Base-by-base conservation (phyloP, 2,888 invertebrate species). In the Pogonocherus hispidulus region DNA sequence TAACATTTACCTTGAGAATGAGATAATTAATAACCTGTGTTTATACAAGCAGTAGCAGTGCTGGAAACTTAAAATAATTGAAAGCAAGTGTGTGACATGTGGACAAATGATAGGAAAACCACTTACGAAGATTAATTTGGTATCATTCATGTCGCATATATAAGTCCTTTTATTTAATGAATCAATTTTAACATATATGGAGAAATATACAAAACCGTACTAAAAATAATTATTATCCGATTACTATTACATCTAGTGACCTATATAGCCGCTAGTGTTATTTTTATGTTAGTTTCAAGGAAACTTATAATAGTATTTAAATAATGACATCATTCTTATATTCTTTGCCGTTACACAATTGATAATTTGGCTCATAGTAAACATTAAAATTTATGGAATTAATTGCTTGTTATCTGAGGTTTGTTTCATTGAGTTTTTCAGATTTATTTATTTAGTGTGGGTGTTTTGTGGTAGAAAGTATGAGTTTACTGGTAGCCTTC, bases 1-100 rank as follows among this genome's bases (percentile, higher is more conserved):
- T 66, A 67, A 67, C 55, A 20, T 67, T 66, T 71, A 47, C 63
- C 71, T 68, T 71, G 66, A 69, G 60, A 66, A 64, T 56, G 59
- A 57, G 57, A 63, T 60, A 20, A 54, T 16, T 19, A 4, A 44
- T n/a, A 35, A 3, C 9, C 23, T 23, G 9, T 41, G 16, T 46
- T 41, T 41, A 41, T 16, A n/a, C 41, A 14, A 41, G 14, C 41
- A n/a, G 23, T 41, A 41, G 22, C 56, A 44, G 27, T 18, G 32
- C 19, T 47, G 47, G 18, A 18, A 52, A 52, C 52, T 18, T 52
- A 32, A 32, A 32, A 27, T 9, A 52, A 52, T 32, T 18, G 22
- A 49, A n/a, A 5, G 19, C 52, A 52, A 32, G 52, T 52, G 23
- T 1, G 3, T 47, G 47, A 27, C n/a, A 41, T 5, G 41, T n/a